Evolutionary conservation across 1,140 invertebrate genomes (phyloP).

Genomic region (Drosophila bocki): DNA sequence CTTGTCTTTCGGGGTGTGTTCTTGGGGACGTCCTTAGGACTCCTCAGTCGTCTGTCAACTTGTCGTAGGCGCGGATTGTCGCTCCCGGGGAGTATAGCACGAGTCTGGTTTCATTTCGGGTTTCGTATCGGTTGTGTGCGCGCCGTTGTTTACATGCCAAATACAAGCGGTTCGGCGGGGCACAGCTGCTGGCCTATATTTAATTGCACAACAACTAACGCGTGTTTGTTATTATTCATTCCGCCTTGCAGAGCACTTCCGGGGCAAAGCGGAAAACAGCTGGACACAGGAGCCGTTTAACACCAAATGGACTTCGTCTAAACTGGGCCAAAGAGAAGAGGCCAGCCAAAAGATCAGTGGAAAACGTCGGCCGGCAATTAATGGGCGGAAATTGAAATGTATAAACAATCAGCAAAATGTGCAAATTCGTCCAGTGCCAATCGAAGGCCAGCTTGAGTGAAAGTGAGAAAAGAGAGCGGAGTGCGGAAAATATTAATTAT

Average conservation of each 20-base stretch:
- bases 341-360: constrained; percentile 16
- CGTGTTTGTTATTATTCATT: constrained; percentile 66
- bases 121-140: not conserved
- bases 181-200: constrained; percentile 34
- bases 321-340: constrained; percentile 14
- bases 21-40: constrained; percentile 38
- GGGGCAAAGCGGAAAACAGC: constrained; percentile 53
- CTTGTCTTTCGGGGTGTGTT: constrained; percentile 56
- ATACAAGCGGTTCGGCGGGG: constrained; percentile 10
- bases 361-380: constrained; percentile 43
- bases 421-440: constrained; percentile 64
- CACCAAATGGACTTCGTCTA: constrained; percentile 47
- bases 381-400: constrained; percentile 67
- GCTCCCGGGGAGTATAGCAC: not conserved
- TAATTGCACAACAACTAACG: constrained; percentile 44
- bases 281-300: constrained; percentile 47
- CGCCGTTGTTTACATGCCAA: constrained; percentile 24
- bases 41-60: constrained; percentile 75
- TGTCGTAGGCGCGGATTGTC: constrained; percentile 55
- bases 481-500: constrained; percentile 57
- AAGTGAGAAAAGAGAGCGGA: constrained; percentile 33
- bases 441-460: constrained; percentile 55
- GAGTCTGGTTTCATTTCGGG: constrained; percentile 12
- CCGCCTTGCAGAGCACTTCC: constrained; percentile 68
- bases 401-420: constrained; percentile 65